Percentiles rank a stretch among this genome's conserved stretches.
Conservation (phyloP, 1,140 invertebrate species). For the Anoplolepis gracilipes region DNA sequence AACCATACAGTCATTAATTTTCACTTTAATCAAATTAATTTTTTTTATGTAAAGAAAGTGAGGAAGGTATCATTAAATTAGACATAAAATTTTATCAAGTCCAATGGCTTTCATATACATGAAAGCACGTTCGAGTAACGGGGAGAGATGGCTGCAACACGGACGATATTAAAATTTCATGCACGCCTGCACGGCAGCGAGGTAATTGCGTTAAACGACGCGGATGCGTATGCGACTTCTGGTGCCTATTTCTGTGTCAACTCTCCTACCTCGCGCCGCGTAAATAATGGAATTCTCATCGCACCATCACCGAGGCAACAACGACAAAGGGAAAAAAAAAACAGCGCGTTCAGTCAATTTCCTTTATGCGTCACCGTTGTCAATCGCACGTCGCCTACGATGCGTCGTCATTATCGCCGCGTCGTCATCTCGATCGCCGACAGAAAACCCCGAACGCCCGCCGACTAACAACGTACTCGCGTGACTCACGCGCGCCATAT, state of each 20-base stretch:
- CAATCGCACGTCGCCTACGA: slow-evolving; percentile 34
- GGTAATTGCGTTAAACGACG: slow-evolving; percentile 78
- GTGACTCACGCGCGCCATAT: slow-evolving; percentile 68
- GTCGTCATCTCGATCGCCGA: slow-evolving; percentile 69
- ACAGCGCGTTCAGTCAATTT: slow-evolving; percentile 38
- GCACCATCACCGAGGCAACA: slow-evolving; percentile 43
- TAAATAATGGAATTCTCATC: slow-evolving; percentile 73
- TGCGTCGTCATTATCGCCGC: slow-evolving; percentile 56
- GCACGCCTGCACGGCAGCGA: slow-evolving; percentile 73
- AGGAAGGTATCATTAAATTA: slow-evolving; percentile 2
- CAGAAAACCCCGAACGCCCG: slow-evolving; percentile 58
- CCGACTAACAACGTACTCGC: slow-evolving; percentile 57
- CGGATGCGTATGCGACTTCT: slow-evolving; percentile 74
- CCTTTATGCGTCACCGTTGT: slow-evolving; percentile 69
- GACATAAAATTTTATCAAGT: slow-evolving; percentile 32
- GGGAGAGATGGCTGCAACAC: slow-evolving; percentile 39
- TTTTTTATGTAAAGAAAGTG: not conserved
- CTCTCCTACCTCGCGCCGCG: slow-evolving; percentile 30
- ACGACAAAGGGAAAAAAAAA: slow-evolving; percentile 19
- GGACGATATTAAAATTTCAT: slow-evolving; percentile 71
- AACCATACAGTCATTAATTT: not conserved
- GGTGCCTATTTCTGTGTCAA: slow-evolving; percentile 68
- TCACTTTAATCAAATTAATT: not conserved
- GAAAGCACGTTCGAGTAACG: slow-evolving; percentile 24
- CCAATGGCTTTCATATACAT: not conserved